These are phyloP conservation scores for Ladona fulva DNA, from an alignment of 1,140 invertebrate species.

Conservation along the genomic window DNA sequence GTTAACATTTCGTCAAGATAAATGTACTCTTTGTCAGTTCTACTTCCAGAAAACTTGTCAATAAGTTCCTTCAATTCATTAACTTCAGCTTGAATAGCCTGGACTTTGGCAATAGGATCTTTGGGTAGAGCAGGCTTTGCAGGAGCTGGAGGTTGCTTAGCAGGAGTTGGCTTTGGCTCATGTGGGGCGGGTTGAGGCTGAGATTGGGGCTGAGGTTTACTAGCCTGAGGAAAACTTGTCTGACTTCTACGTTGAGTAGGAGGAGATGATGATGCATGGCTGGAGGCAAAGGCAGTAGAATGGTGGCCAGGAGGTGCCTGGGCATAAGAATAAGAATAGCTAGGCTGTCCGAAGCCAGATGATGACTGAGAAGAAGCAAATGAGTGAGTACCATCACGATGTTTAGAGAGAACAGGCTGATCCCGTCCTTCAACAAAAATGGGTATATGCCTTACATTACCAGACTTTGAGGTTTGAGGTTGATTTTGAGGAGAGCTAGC, in stretches of 20 bases:
- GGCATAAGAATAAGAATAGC: constrained; percentile 27
- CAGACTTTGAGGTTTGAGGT: constrained; percentile 24
- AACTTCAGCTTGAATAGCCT: constrained; percentile 70
- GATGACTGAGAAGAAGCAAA: constrained; percentile 26
- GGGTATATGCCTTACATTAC: constrained; percentile 67
- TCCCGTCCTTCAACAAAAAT: constrained; percentile 78
- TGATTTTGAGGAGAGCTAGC: constrained; percentile 25
- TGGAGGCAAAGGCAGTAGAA: constrained; percentile 12
- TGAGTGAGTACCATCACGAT: neutral
- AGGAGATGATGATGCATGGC: constrained; percentile 20
- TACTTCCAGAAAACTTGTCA: constrained; percentile 62
- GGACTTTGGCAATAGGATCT: constrained; percentile 67
- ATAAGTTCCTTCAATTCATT: constrained; percentile 66
- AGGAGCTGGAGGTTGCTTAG: constrained; percentile 27
- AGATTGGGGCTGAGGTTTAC: constrained; percentile 25
- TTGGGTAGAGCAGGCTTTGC: constrained; percentile 38
- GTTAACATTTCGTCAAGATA: constrained; percentile 93
- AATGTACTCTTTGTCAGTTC: constrained; percentile 74
- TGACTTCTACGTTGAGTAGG: neutral
- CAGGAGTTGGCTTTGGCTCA: constrained; percentile 25
- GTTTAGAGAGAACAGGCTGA: constrained; percentile 56
- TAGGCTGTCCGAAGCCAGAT: constrained; percentile 27
- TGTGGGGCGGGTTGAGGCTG: constrained; percentile 23
- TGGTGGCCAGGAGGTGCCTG: constrained; percentile 30
- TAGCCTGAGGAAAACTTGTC: constrained; percentile 18